Conservation (phyloP, 2,113 vertebrate species). For the Microcebus ravelobensis region DNA sequence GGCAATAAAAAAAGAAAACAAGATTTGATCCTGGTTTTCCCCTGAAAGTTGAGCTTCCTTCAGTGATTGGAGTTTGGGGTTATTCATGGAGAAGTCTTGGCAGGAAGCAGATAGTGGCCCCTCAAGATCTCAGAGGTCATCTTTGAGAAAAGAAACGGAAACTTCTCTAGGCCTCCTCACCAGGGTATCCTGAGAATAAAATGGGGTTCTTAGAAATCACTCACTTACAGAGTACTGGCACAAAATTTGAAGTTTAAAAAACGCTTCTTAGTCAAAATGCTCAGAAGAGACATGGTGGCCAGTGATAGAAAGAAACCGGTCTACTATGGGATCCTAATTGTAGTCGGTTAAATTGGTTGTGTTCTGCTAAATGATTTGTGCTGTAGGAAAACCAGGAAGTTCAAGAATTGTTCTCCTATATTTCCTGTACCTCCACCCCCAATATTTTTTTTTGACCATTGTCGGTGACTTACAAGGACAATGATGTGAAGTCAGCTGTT, state of each 20-base stretch:
- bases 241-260: background rate
- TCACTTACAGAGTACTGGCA: background rate
- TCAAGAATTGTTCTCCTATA: conserved; percentile 27
- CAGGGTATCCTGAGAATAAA: background rate
- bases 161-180: background rate
- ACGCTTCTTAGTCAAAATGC: background rate
- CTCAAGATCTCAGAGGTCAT: background rate
- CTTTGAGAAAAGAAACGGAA: background rate
- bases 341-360: background rate
- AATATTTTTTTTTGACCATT: conserved; percentile 42
- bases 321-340: background rate
- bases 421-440: conserved; percentile 37
- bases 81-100: background rate
- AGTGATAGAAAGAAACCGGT: background rate
- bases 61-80: background rate
- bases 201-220: background rate
- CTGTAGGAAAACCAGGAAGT: conserved; percentile 42
- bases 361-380: conserved; percentile 8
- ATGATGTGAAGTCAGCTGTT: background rate
- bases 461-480: conserved; percentile 11
- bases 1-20: no score
- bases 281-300: background rate
- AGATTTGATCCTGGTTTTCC: background rate
- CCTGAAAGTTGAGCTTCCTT: background rate
- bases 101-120: background rate